phyloP scores from a whole-genome alignment of 2,797 vertebrate genomes.

The Lindbergichthys nudifrons region DNA sequence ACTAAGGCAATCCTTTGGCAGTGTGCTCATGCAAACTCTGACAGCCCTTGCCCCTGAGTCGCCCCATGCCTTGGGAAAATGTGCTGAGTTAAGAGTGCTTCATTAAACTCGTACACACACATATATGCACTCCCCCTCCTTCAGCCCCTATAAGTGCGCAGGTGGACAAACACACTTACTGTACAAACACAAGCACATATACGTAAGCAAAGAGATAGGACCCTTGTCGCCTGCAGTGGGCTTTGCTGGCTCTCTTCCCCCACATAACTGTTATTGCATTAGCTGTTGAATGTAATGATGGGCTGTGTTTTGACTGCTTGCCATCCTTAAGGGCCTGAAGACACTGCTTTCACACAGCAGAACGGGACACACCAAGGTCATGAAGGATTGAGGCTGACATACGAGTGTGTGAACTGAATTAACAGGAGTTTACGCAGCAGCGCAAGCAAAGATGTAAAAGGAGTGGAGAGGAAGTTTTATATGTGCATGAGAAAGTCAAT shows the following conservation, averaged over 20 bases:
- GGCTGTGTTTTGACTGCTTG: slow-evolving; percentile 64
- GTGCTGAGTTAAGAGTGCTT: slow-evolving; percentile 71
- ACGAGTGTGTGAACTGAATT: slow-evolving; percentile 50
- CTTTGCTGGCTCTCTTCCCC: slow-evolving; percentile 57
- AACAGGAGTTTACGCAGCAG: slow-evolving; percentile 29
- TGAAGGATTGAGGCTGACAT: slow-evolving; percentile 44
- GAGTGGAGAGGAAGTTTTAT: slow-evolving; percentile 9
- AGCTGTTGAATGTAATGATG: slow-evolving; percentile 59
- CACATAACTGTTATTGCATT: slow-evolving; percentile 64
- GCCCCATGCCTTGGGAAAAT: slow-evolving; percentile 58
- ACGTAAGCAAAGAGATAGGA: slow-evolving; percentile 29
- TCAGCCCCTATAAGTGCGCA: slow-evolving; percentile 32
- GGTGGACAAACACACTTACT: slow-evolving; percentile 58
- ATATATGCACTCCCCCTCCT: slow-evolving; percentile 13
- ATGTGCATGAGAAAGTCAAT: slow-evolving; percentile 20
- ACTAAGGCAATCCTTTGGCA: slow-evolving; percentile 57
- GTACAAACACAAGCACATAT: slow-evolving; percentile 34
- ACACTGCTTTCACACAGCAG: slow-evolving; percentile 43
- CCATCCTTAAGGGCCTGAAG: slow-evolving; percentile 55
- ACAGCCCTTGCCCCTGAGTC: slow-evolving; percentile 54
- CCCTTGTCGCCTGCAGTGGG: slow-evolving; percentile 61
- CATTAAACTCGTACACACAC: slow-evolving; percentile 68
- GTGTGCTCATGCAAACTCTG: slow-evolving; percentile 56
- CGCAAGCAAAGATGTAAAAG: neutral
- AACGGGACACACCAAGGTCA: slow-evolving; percentile 48